Conservation (phyloP, 2,888 invertebrate species). For the Ptychoptera albimana region DNA sequence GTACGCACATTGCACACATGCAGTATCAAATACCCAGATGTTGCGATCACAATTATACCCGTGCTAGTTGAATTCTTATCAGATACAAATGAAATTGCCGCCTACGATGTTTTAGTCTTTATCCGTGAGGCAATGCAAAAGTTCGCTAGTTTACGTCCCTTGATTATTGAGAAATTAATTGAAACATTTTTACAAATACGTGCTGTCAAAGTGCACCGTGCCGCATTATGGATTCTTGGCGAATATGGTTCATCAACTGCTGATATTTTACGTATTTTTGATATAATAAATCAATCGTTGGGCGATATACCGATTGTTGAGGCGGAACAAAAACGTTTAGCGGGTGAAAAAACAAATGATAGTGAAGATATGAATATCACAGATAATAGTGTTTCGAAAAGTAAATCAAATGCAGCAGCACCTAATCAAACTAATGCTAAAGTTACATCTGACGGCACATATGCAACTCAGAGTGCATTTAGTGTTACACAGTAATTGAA, state of each 20-base stretch:
- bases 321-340: slow-evolving; percentile 49
- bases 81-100: slow-evolving; percentile 77
- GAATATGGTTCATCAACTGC: slow-evolving; percentile 74
- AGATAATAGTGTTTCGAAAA: too few species aligned
- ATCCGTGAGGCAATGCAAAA: slow-evolving; percentile 92
- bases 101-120: slow-evolving; percentile 87
- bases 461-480: slow-evolving; percentile 96
- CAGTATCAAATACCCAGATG: slow-evolving; percentile 91
- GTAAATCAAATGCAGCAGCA: slow-evolving; percentile 32
- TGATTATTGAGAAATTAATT: slow-evolving; percentile 58
- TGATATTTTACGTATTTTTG: slow-evolving; percentile 67
- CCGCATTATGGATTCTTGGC: slow-evolving; percentile 93
- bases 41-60: slow-evolving; percentile 84
- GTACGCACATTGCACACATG: slow-evolving; percentile 90
- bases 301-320: slow-evolving; percentile 52
- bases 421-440: slow-evolving; percentile 30
- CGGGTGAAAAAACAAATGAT: slow-evolving; percentile 50
- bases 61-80: slow-evolving; percentile 86
- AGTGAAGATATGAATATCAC: slow-evolving; percentile 11
- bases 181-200: slow-evolving; percentile 77
- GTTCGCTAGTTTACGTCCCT: slow-evolving; percentile 62
- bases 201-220: slow-evolving; percentile 81
- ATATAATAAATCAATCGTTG: slow-evolving; percentile 53
- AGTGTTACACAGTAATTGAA: slow-evolving; percentile 53
- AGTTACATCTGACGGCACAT: slow-evolving; percentile 98